Conservation (phyloP, 1,140 invertebrate genomes). For the Heterodera carotae region DNA sequence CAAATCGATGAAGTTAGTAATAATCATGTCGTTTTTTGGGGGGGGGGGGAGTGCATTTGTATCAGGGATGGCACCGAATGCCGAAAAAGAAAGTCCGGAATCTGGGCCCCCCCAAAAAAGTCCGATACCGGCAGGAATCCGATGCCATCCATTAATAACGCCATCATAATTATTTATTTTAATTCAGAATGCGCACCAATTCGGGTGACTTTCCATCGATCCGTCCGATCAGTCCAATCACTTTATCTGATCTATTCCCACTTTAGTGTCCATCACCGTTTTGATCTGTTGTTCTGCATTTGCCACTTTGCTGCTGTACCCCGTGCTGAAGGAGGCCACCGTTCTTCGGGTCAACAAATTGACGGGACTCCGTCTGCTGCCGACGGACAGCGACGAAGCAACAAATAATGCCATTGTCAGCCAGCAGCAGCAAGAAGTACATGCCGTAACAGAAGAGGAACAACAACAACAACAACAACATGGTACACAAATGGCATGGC, state of each 20-base stretch:
- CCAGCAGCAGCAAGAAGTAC: no score
- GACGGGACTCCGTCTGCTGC: conserved; percentile 48
- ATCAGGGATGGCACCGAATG: no score
- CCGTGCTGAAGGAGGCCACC: conserved; percentile 57
- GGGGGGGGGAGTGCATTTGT: no score
- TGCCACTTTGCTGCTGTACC: conserved; percentile 59
- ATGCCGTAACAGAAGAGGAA: no score
- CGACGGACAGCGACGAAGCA: conserved; percentile 26
- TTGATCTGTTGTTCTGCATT: conserved; percentile 50
- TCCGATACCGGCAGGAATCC: no score
- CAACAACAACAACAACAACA: no score
- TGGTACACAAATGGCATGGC: no score
- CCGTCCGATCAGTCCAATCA: not conserved
- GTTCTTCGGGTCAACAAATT: conserved; percentile 56
- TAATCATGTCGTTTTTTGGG: no score
- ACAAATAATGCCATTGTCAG: no score
- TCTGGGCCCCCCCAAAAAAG: no score
- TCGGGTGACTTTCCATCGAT: not conserved
- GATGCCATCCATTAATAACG: no score
- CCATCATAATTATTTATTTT: not conserved
- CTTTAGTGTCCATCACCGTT: conserved; percentile 52
- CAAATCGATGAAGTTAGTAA: conserved; percentile 9
- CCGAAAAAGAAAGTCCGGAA: no score
- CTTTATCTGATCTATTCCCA: not conserved
- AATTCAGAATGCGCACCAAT: conserved; percentile 57